Conservation (phyloP, 2,113 vertebrate genomes). For the Phylloscopus trochilus region DNA sequence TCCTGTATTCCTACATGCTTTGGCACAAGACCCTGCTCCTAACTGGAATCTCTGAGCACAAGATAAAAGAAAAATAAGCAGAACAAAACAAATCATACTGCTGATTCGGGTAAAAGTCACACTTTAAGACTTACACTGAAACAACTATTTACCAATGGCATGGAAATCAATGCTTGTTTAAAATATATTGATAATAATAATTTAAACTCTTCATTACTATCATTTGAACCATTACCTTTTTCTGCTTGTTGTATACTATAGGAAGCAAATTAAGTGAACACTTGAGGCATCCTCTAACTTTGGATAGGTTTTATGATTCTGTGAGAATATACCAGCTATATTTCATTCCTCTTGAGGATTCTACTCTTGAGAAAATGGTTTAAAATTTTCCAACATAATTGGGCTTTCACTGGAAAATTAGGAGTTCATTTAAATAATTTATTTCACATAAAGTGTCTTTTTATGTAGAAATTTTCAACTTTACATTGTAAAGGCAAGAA, state of each 20-base stretch:
- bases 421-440: conserved; percentile 68
- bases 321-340: conserved; percentile 41
- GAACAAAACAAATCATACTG: neutral
- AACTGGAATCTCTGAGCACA: neutral
- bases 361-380: conserved; percentile 59
- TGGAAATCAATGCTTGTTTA: conserved; percentile 1
- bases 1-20: neutral
- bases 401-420: conserved; percentile 66
- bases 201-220: neutral
- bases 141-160: neutral
- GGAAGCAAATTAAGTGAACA: conserved; percentile 41
- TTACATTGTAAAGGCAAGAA: conserved; percentile 54
- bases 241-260: neutral
- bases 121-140: neutral
- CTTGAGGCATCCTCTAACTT: conserved; percentile 17
- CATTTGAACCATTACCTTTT: conserved; percentile 5
- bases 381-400: conserved; percentile 65
- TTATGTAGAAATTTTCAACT: conserved; percentile 59
- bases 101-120: neutral
- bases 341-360: conserved; percentile 60
- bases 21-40: neutral
- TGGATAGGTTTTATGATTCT: conserved; percentile 45
- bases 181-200: neutral
- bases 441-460: conserved; percentile 65
- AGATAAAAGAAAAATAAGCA: neutral